Base-by-base conservation (phyloP, 2,888 invertebrate genomes). In the Erannis defoliaria region DNA sequence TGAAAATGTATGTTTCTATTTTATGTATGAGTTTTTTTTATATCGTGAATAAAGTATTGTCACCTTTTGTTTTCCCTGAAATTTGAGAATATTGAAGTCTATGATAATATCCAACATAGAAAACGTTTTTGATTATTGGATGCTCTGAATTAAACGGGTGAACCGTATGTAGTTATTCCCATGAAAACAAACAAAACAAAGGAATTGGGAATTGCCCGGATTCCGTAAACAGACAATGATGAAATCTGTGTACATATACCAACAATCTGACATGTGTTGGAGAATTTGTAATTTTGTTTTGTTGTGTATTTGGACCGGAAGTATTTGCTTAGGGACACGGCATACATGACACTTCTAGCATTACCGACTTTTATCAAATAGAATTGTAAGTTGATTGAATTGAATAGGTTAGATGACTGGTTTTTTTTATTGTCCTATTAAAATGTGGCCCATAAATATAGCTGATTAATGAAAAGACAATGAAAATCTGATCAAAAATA, bases 221-320 rank as follows among this genome's bases (percentile, higher is more conserved):
- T 55, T 54, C 45, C 37, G 31, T 33, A 58, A 54, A 62, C 57
- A 58, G 55, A 58, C 55, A 51, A 62, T 53, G 55, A 55, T 45
- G 62, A 56, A 51, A 51, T 51, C 48, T 46, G 50, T 55, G 53
- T 18, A 38, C 14, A 38, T 26, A 18, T 31, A 29, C 29, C 2
- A n/a, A 54, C 16, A 37, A 38, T 8, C 23, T 35, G 21, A 49
- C 55, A 55, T 57, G 51, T 49, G 38, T 48, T 29, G 46, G 48
- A 29, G 62, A 56, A 62, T 57, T 55, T 48, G 51, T 53, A 62
- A 62, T 62, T 56, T 53, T 40, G 56, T 53, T 48, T 62, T 53
- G 46, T 6, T 56, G 55, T 51, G 26, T 51, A 53, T 51, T 37
- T 10, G 46, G 10, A 23, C 18, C 18, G 42, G 42, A 56, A 62